Evolutionary conservation across 1,140 invertebrate genomes (phyloP).

Genomic region (Globodera ellingtonae): DNA sequence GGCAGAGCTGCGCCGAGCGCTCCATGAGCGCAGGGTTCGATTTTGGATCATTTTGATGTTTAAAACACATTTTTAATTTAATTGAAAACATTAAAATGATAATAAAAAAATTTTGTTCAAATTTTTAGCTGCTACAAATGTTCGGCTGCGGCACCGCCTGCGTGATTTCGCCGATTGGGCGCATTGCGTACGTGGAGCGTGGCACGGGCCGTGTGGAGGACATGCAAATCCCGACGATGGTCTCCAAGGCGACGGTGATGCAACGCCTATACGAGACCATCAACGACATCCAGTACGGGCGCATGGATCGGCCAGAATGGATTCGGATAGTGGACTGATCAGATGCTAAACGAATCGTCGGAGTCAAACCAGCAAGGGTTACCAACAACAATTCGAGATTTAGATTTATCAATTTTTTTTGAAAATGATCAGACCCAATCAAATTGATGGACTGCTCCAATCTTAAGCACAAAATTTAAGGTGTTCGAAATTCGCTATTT

Average conservation of each 20-base stretch:
- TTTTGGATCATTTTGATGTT: background rate
- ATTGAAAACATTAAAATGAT: background rate
- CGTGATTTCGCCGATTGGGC: slow-evolving; percentile 57
- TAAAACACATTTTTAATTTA: slow-evolving; percentile 2
- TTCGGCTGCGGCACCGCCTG: slow-evolving; percentile 63
- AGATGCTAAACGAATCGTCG: background rate
- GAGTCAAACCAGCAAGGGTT: no score
- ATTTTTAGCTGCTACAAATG: slow-evolving; percentile 54
- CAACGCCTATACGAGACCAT: slow-evolving; percentile 60
- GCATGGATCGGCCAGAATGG: slow-evolving; percentile 55
- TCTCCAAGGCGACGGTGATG: slow-evolving; percentile 49
- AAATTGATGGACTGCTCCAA: no score
- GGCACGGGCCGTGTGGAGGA: slow-evolving; percentile 38
- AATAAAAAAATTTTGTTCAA: slow-evolving; percentile 46
- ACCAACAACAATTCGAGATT: no score
- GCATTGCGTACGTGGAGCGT: slow-evolving; percentile 62
- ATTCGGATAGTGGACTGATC: slow-evolving; percentile 39
- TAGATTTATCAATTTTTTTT: no score
- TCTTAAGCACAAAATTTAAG: no score
- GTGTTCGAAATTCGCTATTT: no score
- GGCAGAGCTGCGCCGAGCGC: slow-evolving; percentile 76
- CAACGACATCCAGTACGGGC: slow-evolving; percentile 57
- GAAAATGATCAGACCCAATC: no score
- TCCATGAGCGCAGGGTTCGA: slow-evolving; percentile 81
- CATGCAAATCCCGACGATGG: slow-evolving; percentile 60